Base-by-base conservation (phyloP, 2,797 vertebrate genomes). In the Syngnathus acus region DNA sequence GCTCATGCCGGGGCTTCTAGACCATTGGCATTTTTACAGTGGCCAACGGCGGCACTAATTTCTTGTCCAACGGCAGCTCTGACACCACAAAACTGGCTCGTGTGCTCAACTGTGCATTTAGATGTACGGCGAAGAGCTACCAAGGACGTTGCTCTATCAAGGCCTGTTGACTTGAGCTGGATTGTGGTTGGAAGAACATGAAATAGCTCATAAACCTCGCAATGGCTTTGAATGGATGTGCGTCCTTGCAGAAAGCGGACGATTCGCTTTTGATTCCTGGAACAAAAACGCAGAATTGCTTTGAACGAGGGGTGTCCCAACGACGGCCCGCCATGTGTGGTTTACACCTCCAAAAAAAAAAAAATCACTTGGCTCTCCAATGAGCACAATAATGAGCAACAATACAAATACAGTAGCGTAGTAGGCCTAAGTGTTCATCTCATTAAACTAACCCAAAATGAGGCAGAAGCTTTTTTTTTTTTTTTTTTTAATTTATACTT, bases 1-100 rank as follows among this genome's bases (percentile, higher is more conserved):
- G 87, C 81, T 73, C 80, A 90, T 80, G 82, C 82, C 69, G 85
- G 86, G 88, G 86, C 82, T 84, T 86, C 88, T 75, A 90, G 89
- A 85, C 72, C 86, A 83, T 72, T 92, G 90, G 88, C 90, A 89
- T 86, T 82, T 89, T 82, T 88, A 89, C 88, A 83, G 84, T 77
- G 76, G 78, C 84, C 77, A 69, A 72, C 79, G 86, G 86, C 87
- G 87, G 77, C 80, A 79, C 86, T 80, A 79, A 87, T 90, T 91
- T 85, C 77, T 83, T 81, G 82, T 86, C 84, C 83, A 81, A 78
- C 87, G 86, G 89, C 87, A 86, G 85, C 64, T 77, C 80, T 78
- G 77, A 85, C 82, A 81, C 78, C 65, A 70, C 82, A 81, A 83
- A 90, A 74, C 81, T 84, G 80, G 79, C 72, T 57, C 23, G 77